Evolutionary conservation across 2,888 invertebrate species (phyloP).

Genomic region (Stomorhina lunata): DNA sequence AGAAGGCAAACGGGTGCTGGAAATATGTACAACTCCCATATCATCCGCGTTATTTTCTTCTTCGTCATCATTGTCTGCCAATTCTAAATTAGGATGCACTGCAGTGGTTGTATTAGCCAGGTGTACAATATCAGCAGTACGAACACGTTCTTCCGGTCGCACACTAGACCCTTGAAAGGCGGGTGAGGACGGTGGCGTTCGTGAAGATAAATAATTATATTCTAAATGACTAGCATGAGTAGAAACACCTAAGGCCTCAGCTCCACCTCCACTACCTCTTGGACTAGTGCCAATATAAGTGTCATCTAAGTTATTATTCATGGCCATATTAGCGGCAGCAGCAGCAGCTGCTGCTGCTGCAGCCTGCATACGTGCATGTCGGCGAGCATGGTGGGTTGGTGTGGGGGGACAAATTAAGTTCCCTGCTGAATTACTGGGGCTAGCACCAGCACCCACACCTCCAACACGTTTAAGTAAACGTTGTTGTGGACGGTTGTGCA

Average conservation of each 20-base stretch:
- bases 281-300: slow-evolving; percentile 55
- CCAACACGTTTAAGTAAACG: slow-evolving; percentile 83
- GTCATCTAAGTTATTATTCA: slow-evolving; percentile 65
- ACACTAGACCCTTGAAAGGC: slow-evolving; percentile 67
- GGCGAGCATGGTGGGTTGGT: slow-evolving; percentile 91
- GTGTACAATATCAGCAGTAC: slow-evolving; percentile 78
- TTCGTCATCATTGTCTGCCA: slow-evolving; percentile 67
- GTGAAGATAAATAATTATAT: slow-evolving; percentile 67
- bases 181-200: slow-evolving; percentile 66
- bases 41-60: slow-evolving; percentile 74
- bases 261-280: slow-evolving; percentile 4
- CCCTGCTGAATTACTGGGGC: no score
- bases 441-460: slow-evolving; percentile 68
- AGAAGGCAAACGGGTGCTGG: slow-evolving; percentile 88
- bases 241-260: slow-evolving; percentile 2
- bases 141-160: slow-evolving; percentile 73
- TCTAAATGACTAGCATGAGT: slow-evolving; percentile 72
- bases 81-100: neutral
- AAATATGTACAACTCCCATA: slow-evolving; percentile 84
- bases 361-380: slow-evolving; percentile 79
- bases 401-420: slow-evolving; percentile 90
- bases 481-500: slow-evolving; percentile 82
- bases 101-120: slow-evolving; percentile 63
- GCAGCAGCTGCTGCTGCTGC: slow-evolving; percentile 69
- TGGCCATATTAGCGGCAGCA: slow-evolving; percentile 34